Base-by-base conservation (phyloP, 2,797 vertebrate genomes). In the Epinephelus awoara region DNA sequence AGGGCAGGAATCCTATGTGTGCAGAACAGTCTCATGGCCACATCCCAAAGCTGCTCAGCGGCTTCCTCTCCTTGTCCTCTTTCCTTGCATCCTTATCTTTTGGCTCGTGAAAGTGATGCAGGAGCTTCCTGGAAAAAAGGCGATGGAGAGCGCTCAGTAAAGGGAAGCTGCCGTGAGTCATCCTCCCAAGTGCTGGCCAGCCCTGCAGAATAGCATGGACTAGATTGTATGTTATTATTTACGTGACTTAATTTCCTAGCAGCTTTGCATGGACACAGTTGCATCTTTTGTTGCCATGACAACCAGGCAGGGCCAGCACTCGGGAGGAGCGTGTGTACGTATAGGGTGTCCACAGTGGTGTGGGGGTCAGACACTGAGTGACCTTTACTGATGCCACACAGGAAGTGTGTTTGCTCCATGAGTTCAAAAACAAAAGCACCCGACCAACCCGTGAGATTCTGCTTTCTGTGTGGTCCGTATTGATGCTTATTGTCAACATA, bases 401-500 rank as follows among this genome's bases (percentile, higher is more conserved):
- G 79, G 79, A 87, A 63, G 77, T 86, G 64, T 52, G 67, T 79
- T 72, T 50, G 23, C 77, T 66, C 80, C 58, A 62, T 66, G 68
- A 87, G 62, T 77, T 19, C 38, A 69, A 51, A 68, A 56, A 72
- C 69, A 23, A 74, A 85, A 82, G 85, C 77, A 83, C 81, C 84
- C 21, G 17, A 85, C 73, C 82, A 72, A 89, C 86, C 76, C 83
- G 80, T 86, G 85, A 90, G 73, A 83, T 87, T 88, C 88, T 86
- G 90, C 93, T 93, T 90, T 88, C 74, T 87, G 83, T 91, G 89
- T 89, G 86, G 73, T 93, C 85, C 86, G 90, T 90, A 82, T 82
- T 77, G 85, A 90, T 91, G 94, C 91, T 93, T 92, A 86, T 77
- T 92, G 92, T 94, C 74, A 54, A 86, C 89, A 88, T 93, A 93